Percentiles rank a stretch among this genome's conserved stretches.
These are phyloP conservation scores for Conomelus anceps DNA, from an alignment of 2,888 invertebrate genomes.

Conservation along the genomic window DNA sequence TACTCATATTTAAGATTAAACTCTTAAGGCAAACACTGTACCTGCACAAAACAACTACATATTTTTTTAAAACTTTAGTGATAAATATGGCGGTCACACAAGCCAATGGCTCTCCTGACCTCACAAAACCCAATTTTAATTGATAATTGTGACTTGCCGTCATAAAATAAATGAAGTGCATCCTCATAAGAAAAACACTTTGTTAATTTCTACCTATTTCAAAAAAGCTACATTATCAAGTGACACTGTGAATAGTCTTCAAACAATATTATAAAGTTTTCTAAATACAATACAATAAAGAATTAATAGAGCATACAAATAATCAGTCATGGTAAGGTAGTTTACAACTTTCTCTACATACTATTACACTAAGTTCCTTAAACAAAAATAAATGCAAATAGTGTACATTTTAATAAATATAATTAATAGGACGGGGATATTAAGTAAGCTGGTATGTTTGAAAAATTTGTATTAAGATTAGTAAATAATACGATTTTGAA, in stretches of 20 bases:
- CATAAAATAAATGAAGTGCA: too few relatives aligned
- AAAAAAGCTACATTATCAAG: too few relatives aligned
- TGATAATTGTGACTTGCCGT: too few relatives aligned
- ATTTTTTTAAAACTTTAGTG: too few relatives aligned
- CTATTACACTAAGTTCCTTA: not conserved
- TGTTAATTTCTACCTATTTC: too few relatives aligned
- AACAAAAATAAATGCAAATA: not conserved
- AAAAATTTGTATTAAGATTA: not conserved
- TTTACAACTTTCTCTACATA: not conserved
- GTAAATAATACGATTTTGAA: not conserved
- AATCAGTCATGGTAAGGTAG: not conserved
- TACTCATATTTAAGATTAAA: too few relatives aligned
- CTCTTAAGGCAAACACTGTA: too few relatives aligned
- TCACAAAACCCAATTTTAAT: too few relatives aligned
- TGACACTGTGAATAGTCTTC: not conserved
- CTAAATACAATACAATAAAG: not conserved
- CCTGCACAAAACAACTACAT: too few relatives aligned
- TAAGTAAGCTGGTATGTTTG: not conserved
- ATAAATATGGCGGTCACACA: too few relatives aligned
- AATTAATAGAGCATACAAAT: not conserved
- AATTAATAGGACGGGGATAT: not conserved
- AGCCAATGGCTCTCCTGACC: too few relatives aligned
- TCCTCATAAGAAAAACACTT: too few relatives aligned
- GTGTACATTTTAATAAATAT: not conserved
- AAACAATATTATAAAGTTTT: not conserved